Evolutionary conservation across 2,797 vertebrate genomes (phyloP).

Genomic region (Ara ararauna): DNA sequence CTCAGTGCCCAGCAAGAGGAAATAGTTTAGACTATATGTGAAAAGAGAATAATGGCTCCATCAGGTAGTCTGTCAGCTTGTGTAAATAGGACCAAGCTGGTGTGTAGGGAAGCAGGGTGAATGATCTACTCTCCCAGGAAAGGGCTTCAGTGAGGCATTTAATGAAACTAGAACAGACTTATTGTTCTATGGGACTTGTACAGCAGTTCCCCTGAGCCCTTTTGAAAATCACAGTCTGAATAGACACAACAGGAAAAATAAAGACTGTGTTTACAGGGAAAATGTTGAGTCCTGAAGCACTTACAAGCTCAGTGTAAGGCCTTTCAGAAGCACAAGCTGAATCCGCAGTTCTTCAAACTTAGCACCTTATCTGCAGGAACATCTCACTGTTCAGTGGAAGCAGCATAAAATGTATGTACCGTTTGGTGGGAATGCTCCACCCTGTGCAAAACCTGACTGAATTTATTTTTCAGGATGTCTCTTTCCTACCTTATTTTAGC

Average conservation of each 20-base stretch:
- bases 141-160: constrained; percentile 43
- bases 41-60: constrained; percentile 67
- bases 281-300: background rate
- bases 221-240: constrained; percentile 17
- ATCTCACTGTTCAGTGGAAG: background rate
- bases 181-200: constrained; percentile 8
- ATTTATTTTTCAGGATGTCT: constrained; percentile 1
- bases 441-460: background rate
- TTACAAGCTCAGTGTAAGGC: background rate
- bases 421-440: background rate
- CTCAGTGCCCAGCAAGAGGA: constrained; percentile 47
- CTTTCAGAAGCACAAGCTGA: background rate
- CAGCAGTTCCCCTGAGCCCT: background rate
- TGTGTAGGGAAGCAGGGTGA: constrained; percentile 11
- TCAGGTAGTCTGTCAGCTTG: constrained; percentile 63
- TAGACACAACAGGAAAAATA: constrained; percentile 39
- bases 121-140: constrained; percentile 64
- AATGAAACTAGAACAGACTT: constrained; percentile 40
- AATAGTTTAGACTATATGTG: constrained; percentile 55
- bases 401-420: background rate
- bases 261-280: background rate
- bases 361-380: background rate
- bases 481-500: constrained; percentile 22
- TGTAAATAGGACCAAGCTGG: constrained; percentile 45
- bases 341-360: background rate